Conservation (phyloP, 2,113 vertebrate species). For the Austrofundulus limnaeus region DNA sequence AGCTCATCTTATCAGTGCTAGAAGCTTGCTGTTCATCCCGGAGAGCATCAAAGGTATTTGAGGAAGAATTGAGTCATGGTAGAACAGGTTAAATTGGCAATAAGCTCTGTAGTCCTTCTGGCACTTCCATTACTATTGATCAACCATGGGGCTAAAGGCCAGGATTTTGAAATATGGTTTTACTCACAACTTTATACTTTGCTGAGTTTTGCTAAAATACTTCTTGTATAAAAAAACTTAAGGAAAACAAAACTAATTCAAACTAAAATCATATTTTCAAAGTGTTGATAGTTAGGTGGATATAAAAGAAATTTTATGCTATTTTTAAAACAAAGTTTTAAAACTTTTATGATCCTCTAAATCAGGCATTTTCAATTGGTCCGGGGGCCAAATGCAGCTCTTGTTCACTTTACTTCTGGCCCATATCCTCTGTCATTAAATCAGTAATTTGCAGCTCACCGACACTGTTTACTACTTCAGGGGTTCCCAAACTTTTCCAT, state of each 20-base stretch:
- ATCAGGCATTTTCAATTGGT: too few species aligned
- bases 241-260: constrained; percentile 19
- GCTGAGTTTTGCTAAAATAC: constrained; percentile 20
- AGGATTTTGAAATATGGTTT: constrained; percentile 31
- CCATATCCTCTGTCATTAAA: too few species aligned
- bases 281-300: constrained; percentile 3
- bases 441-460: too few species aligned
- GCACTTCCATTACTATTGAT: constrained; percentile 64
- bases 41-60: constrained; percentile 56
- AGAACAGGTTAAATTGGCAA: constrained; percentile 61
- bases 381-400: too few species aligned
- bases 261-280: constrained; percentile 14
- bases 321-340: background rate
- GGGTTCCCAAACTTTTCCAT: too few species aligned
- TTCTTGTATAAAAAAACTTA: constrained; percentile 7
- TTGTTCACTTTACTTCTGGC: too few species aligned
- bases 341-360: constrained; percentile 8
- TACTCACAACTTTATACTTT: constrained; percentile 28
- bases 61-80: constrained; percentile 64
- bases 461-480: too few species aligned
- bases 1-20: constrained; percentile 49
- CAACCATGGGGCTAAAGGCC: constrained; percentile 57
- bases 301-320: constrained; percentile 1
- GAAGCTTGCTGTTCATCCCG: constrained; percentile 42
- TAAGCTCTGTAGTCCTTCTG: constrained; percentile 47